These are phyloP conservation scores for Liodrosophila aerea DNA, from an alignment of 2,888 invertebrate species.

Conservation along the genomic window DNA sequence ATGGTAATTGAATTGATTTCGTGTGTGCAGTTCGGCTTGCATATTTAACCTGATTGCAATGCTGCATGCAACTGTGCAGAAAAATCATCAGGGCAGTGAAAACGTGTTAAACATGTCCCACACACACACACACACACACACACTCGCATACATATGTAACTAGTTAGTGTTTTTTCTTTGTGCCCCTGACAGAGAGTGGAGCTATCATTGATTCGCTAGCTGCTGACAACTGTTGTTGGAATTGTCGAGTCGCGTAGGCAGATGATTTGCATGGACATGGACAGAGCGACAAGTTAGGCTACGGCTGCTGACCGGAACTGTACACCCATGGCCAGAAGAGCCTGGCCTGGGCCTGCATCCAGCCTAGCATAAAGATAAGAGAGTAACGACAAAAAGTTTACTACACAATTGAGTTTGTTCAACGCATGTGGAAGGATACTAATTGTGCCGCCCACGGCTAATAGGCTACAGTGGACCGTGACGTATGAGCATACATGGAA, in stretches of 20 bases:
- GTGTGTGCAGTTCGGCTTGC: not conserved
- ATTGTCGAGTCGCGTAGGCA: conserved; percentile 34
- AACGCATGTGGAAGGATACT: not conserved
- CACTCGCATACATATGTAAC: not conserved
- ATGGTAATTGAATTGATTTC: no score
- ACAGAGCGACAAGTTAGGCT: conserved; percentile 28
- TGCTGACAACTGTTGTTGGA: conserved; percentile 42
- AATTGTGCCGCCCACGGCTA: not conserved
- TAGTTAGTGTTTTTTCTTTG: conserved; percentile 27
- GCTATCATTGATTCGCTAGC: conserved; percentile 36
- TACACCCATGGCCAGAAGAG: conserved; percentile 1
- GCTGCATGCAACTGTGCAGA: conserved; percentile 21
- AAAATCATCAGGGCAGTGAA: conserved; percentile 22
- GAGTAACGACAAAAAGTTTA: conserved; percentile 5
- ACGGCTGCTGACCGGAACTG: conserved; percentile 31
- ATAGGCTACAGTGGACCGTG: not conserved
- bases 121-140: conserved; percentile 18
- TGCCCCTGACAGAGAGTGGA: not conserved
- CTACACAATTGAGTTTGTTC: not conserved
- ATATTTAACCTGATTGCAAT: conserved; percentile 22
- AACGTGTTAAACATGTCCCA: conserved; percentile 62
- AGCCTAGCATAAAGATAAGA: conserved; percentile 1
- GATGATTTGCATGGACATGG: conserved; percentile 24
- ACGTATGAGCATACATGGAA: no score
- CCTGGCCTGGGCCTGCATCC: not conserved